A percentile compares a stretch with the other conserved stretches of the same genome.
These are phyloP conservation scores for Sebastes trivittatus DNA, from an alignment of 2,797 vertebrate species.

Conservation along the genomic window DNA sequence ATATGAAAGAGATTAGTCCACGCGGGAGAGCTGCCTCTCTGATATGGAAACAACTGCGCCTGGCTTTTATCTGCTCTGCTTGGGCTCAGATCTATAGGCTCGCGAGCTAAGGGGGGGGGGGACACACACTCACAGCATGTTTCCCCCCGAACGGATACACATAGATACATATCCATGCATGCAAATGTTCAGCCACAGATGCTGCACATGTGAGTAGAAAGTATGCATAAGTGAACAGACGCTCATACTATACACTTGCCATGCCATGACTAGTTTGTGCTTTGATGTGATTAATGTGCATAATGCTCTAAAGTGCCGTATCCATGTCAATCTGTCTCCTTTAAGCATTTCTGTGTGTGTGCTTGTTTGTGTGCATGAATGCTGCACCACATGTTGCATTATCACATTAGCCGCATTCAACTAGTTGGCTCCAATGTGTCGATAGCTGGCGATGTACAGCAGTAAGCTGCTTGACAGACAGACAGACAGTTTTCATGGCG, in stretches of 20 bases:
- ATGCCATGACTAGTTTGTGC: not conserved
- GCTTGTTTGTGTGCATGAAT: not conserved
- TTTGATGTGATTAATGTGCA: not conserved
- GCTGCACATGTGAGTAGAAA: not conserved
- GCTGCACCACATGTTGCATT: conserved; percentile 13
- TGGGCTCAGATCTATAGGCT: conserved; percentile 60
- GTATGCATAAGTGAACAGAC: not conserved
- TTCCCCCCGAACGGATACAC: conserved; percentile 8
- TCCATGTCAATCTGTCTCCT: not conserved
- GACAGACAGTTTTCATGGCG: conserved; percentile 3
- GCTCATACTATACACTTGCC: not conserved
- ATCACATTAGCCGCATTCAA: conserved; percentile 24
- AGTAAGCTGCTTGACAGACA: conserved; percentile 16
- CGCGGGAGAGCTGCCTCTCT: conserved; percentile 57
- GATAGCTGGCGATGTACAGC: not conserved
- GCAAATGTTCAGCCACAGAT: conserved; percentile 34
- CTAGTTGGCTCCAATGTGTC: conserved; percentile 1
- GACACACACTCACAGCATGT: conserved; percentile 22
- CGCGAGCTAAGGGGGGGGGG: not conserved
- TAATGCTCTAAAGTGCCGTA: not conserved
- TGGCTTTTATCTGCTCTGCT: conserved; percentile 66
- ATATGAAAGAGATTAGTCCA: conserved; percentile 64
- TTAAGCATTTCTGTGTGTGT: not conserved
- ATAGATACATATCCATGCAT: conserved; percentile 15
- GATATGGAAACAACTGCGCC: conserved; percentile 66